Evolutionary conservation across 2,797 vertebrate species (phyloP).

Genomic region (Chaunax sp.): DNA sequence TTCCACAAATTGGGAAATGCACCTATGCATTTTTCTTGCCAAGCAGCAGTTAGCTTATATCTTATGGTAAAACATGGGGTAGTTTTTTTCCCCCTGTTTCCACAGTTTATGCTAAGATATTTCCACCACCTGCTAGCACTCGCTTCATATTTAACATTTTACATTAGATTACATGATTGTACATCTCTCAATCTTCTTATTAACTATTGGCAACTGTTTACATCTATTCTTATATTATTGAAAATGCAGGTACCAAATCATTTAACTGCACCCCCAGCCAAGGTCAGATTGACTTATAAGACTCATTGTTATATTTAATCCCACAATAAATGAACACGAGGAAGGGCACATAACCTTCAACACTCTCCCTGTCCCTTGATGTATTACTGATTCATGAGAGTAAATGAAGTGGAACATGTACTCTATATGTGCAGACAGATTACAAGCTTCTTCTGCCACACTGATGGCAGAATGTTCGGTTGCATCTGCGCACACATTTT

Average conservation of each 20-base stretch:
- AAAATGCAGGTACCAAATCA: neutral
- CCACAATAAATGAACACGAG: constrained; percentile 18
- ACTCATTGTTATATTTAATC: constrained; percentile 36
- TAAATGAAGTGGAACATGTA: constrained; percentile 71
- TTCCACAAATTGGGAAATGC: neutral
- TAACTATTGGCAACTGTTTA: no score
- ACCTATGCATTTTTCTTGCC: neutral
- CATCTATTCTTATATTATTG: no score
- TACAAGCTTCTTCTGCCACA: constrained; percentile 53
- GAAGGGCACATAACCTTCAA: neutral
- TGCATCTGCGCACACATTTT: constrained; percentile 37
- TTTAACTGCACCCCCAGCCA: neutral
- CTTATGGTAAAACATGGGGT: no score
- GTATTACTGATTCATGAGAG: constrained; percentile 71
- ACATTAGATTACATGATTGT: no score
- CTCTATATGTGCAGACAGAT: constrained; percentile 44
- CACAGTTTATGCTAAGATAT: no score
- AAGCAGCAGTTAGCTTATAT: neutral
- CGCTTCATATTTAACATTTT: no score
- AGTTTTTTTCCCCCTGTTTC: no score
- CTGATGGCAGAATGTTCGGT: constrained; percentile 30
- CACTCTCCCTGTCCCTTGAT: constrained; percentile 10
- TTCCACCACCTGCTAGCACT: no score
- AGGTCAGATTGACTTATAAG: neutral
- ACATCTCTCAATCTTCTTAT: no score